phyloP scores from a whole-genome alignment of 1,140 invertebrate genomes.

The Calliphora vicina region DNA sequence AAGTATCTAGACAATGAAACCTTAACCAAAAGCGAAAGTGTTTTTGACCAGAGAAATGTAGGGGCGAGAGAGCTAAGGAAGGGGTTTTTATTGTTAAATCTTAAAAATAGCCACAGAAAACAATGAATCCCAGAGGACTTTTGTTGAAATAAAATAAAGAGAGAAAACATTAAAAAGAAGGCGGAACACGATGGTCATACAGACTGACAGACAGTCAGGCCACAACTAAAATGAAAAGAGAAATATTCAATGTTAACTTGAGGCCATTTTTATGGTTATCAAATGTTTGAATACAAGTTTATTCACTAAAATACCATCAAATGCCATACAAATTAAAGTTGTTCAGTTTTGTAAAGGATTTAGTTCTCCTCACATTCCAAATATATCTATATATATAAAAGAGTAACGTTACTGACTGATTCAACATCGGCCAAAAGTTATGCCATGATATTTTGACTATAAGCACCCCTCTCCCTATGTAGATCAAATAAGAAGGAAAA shows the following conservation, averaged over 20 bases:
- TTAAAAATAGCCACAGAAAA: background rate
- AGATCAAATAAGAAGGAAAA: too few species aligned
- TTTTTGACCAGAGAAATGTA: background rate
- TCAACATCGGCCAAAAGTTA: too few species aligned
- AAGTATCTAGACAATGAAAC: background rate
- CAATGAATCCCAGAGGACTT: constrained; percentile 12
- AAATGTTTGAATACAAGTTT: background rate
- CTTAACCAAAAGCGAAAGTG: background rate
- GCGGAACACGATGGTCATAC: background rate
- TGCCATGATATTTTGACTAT: too few species aligned
- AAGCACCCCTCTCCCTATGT: too few species aligned
- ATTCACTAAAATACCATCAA: background rate
- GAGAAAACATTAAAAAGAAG: background rate
- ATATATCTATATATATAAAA: too few species aligned
- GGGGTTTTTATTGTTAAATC: background rate
- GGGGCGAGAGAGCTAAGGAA: background rate
- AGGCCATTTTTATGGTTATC: constrained; percentile 4
- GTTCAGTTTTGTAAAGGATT: too few species aligned
- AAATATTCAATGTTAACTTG: background rate
- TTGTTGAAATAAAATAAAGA: background rate
- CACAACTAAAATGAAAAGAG: background rate
- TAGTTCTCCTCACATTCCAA: too few species aligned
- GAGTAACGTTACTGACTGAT: too few species aligned
- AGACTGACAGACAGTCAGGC: background rate
- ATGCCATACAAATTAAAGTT: too few species aligned